Percentiles rank a stretch among this genome's conserved stretches.
Evolutionary conservation across 2,797 vertebrate genomes (phyloP).

Genomic region (Sebastes steindachneri): DNA sequence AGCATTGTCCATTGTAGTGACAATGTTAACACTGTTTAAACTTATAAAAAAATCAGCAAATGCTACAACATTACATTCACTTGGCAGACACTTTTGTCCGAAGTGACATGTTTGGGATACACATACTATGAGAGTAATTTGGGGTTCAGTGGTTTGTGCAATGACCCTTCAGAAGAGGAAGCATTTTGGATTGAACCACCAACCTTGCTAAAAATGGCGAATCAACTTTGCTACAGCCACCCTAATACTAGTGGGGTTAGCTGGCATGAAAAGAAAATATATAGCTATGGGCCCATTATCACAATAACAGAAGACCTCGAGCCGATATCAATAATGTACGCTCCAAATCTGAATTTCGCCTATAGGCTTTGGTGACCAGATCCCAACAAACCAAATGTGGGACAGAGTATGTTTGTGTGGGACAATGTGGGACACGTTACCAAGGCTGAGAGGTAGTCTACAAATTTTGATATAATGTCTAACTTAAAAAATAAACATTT

Average conservation of each 20-base stretch:
- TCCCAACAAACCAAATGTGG: too few species aligned
- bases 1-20: not conserved
- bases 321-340: not conserved
- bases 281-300: not conserved
- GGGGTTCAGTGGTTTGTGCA: not conserved
- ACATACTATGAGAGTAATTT: not conserved
- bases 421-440: too few species aligned
- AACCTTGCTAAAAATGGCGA: not conserved
- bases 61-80: not conserved
- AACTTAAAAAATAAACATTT: too few species aligned
- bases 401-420: too few species aligned
- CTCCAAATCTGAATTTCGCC: too few species aligned
- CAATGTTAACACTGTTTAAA: not conserved
- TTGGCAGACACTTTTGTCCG: not conserved
- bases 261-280: not conserved
- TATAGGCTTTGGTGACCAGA: too few species aligned
- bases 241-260: not conserved
- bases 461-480: too few species aligned
- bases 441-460: too few species aligned
- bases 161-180: not conserved
- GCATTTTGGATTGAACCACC: not conserved
- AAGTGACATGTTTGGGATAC: not conserved
- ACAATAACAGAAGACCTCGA: not conserved
- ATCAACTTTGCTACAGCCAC: not conserved
- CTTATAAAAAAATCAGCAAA: not conserved